Evolutionary conservation across 1,140 invertebrate species (phyloP).

Genomic region (Apis dorsata): DNA sequence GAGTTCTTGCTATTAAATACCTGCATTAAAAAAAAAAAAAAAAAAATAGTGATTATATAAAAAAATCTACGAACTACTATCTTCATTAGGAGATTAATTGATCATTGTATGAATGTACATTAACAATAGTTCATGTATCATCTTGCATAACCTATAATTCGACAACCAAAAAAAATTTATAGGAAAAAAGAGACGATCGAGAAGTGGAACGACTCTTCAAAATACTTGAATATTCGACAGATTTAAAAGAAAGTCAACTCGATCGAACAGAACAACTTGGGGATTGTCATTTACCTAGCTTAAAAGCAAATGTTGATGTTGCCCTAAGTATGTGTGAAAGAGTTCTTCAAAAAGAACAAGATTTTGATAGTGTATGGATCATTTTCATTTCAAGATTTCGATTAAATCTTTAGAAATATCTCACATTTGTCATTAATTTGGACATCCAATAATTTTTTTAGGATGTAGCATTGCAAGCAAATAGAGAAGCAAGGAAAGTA

Average conservation of each 20-base stretch:
- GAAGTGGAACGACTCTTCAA: slow-evolving; percentile 90
- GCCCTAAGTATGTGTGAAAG: slow-evolving; percentile 83
- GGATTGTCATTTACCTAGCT: slow-evolving; percentile 83
- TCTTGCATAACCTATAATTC: slow-evolving; percentile 2
- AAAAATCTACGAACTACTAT: not conserved
- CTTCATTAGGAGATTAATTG: not conserved
- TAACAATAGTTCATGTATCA: not conserved
- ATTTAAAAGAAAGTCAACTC: slow-evolving; percentile 87
- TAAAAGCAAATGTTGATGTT: slow-evolving; percentile 85
- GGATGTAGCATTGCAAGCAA: slow-evolving; percentile 81
- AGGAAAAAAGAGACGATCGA: slow-evolving; percentile 88
- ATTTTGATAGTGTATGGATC: slow-evolving; percentile 78
- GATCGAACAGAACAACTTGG: slow-evolving; percentile 83
- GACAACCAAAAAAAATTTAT: slow-evolving; percentile 58
- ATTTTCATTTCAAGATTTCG: not conserved
- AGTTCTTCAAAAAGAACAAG: slow-evolving; percentile 80
- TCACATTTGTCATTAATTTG: not conserved
- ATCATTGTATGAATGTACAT: not conserved
- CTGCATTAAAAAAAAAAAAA: not conserved
- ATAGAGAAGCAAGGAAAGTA: slow-evolving; percentile 82
- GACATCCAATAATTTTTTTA: slow-evolving; percentile 65
- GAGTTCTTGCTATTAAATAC: not conserved
- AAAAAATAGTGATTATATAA: slow-evolving; percentile 32
- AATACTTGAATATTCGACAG: slow-evolving; percentile 88
- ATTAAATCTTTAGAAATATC: not conserved